Percentiles rank a stretch among this genome's conserved stretches.
These are phyloP conservation scores for Climacteris rufus DNA, from an alignment of 2,113 vertebrate genomes.

Conservation along the genomic window DNA sequence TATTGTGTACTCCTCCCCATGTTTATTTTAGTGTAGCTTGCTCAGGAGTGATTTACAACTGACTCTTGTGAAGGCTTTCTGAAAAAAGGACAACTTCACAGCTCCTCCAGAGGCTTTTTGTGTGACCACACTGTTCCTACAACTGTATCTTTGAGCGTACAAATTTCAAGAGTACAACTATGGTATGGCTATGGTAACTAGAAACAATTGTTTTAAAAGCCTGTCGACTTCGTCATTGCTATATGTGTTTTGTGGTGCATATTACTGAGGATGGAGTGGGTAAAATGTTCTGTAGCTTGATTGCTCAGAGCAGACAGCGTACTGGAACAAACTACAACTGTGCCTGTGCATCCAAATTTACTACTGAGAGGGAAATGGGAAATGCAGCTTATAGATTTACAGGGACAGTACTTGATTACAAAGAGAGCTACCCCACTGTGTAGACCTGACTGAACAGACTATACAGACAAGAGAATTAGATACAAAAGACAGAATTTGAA, in stretches of 20 bases:
- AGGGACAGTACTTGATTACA: not conserved
- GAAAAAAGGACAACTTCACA: not conserved
- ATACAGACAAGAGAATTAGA: not conserved
- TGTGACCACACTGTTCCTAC: not conserved
- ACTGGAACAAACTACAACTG: not conserved
- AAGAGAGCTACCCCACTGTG: not conserved
- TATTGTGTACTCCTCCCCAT: not conserved
- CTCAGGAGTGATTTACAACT: not conserved
- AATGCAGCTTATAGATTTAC: not conserved
- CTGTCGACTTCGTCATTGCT: not conserved
- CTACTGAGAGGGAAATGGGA: not conserved
- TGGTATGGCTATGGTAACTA: not conserved
- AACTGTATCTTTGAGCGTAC: not conserved
- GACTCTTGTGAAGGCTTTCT: not conserved
- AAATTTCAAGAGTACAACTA: no score
- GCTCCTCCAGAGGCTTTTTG: not conserved
- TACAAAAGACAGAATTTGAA: not conserved
- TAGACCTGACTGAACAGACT: not conserved
- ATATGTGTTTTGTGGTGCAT: not conserved
- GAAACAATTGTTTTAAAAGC: not conserved
- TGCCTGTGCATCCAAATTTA: not conserved
- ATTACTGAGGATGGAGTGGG: not conserved
- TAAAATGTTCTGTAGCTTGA: not conserved
- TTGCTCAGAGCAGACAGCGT: not conserved
- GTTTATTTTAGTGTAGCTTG: not conserved